Conservation (phyloP, 23 tunicate species). For the Halocynthia roretzi region DNA sequence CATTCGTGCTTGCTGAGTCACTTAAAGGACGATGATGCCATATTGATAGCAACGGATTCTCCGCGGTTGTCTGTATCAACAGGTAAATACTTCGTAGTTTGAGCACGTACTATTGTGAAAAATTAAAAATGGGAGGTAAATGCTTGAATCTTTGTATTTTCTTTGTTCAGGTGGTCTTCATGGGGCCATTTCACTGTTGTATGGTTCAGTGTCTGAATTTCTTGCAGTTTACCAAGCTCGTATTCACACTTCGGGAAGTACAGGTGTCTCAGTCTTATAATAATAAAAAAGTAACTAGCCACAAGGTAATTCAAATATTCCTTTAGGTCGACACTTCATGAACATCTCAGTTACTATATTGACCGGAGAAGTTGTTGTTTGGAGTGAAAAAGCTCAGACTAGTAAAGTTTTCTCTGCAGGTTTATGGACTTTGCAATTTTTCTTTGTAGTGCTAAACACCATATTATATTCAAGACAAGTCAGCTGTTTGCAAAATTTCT, state of each 20-base stretch:
- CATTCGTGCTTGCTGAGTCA: too few species aligned
- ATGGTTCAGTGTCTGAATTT: slow-evolving; percentile 57
- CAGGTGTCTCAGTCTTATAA: slow-evolving; percentile 28
- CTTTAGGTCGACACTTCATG: slow-evolving; percentile 64
- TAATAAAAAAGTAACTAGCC: too few species aligned
- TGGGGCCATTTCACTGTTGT: slow-evolving; percentile 38
- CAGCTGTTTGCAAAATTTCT: too few species aligned
- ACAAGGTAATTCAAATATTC: background rate
- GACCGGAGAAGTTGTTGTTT: slow-evolving; percentile 25
- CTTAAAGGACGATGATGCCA: too few species aligned
- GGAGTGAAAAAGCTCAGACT: background rate
- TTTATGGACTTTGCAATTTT: background rate
- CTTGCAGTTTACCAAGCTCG: slow-evolving; percentile 59
- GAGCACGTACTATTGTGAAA: background rate
- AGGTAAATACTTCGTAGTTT: background rate
- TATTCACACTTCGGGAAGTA: slow-evolving; percentile 38
- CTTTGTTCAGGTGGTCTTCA: slow-evolving; percentile 39
- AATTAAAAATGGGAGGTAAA: background rate
- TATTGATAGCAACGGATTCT: too few species aligned
- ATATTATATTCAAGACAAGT: too few species aligned
- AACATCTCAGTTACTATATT: slow-evolving; percentile 48
- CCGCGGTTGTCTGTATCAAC: background rate
- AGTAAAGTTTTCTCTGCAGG: background rate
- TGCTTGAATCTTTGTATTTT: background rate
- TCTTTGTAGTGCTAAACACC: too few species aligned